Evolutionary conservation across 2,113 vertebrate genomes (phyloP), one percentile per base, ranked within the genome.

Genomic region (Ariopsis seemanni): DNA sequence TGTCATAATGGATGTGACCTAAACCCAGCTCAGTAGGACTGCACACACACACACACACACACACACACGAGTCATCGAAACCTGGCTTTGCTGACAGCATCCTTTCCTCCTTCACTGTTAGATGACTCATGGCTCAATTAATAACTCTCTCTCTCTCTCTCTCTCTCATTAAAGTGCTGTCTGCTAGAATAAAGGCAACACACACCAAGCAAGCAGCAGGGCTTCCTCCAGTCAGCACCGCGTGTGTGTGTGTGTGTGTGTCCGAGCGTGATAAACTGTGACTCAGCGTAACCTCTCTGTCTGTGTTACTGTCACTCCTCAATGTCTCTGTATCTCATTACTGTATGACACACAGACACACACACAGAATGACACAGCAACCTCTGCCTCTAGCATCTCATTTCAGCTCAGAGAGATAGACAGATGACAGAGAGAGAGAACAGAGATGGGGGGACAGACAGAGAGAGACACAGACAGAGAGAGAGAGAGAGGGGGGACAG

Each of bases 11-110:
- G 9, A 77, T 15, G 7, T 94, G 93, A 95, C 93, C 95, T 95
- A 95, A 95, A 95, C 92, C 93, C 96, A 94, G 10, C 7, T 53
- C 95, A 62, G 58, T 60, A 7, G 6, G 6, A 60, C 17, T 60
- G 58, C 79, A 62, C 79, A 82, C 79, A 48, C 60, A 65, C 81
- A 86, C 79, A 62, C 79, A 82, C 79, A 48, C 60, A 65, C 81
- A 86, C 89, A 53, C 80, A 48, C 0, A 30, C 52, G 79, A 85
- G 74, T 88, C 86, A 90, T 88, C 75, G 81, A 55, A 72, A 53
- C 55, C 53, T 34, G 69, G 72, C 72, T 84, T 65, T 86, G 79
- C 86, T 71, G 86, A 82, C 77, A 86, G 62, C 71, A 88, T 83
- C 83, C 69, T 83, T 57, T 88, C 75, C 79, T 84, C 69, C 86